A percentile compares a stretch with the other conserved stretches of the same genome.
Conservation (phyloP, 2,113 vertebrate genomes). For the Phyllostomus hastatus region DNA sequence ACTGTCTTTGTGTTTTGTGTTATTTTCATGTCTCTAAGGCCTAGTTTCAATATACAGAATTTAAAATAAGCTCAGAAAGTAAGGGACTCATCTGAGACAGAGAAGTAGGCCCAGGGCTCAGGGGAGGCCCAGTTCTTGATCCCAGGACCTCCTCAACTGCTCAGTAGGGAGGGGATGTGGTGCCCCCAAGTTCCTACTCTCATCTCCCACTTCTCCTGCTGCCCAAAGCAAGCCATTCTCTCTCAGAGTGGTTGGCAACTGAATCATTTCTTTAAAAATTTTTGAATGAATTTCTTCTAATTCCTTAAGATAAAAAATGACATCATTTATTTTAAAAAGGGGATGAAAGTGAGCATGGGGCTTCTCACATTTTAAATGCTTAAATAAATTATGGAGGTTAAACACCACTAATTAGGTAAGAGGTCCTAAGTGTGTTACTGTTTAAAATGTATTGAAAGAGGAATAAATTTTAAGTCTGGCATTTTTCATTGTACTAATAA, state of each 20-base stretch:
- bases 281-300: background rate
- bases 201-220: too few species aligned
- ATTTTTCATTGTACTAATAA: background rate
- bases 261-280: background rate
- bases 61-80: too few species aligned
- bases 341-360: background rate
- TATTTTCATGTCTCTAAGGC: background rate
- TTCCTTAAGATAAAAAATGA: background rate
- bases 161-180: rapidly evolving
- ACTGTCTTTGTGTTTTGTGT: background rate
- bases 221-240: background rate
- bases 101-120: too few species aligned
- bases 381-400: background rate
- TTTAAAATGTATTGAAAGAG: background rate
- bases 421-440: background rate
- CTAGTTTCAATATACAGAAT: background rate
- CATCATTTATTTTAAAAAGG: background rate
- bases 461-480: background rate
- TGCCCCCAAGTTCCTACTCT: rapidly evolving
- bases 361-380: background rate
- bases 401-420: background rate
- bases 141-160: background rate
- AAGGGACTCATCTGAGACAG: too few species aligned
- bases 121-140: background rate
- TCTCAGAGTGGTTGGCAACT: background rate